A percentile compares a stretch with the other conserved stretches of the same genome.
Conservation (phyloP, 2,113 vertebrate species). For the Phyllostomus hastatus region DNA sequence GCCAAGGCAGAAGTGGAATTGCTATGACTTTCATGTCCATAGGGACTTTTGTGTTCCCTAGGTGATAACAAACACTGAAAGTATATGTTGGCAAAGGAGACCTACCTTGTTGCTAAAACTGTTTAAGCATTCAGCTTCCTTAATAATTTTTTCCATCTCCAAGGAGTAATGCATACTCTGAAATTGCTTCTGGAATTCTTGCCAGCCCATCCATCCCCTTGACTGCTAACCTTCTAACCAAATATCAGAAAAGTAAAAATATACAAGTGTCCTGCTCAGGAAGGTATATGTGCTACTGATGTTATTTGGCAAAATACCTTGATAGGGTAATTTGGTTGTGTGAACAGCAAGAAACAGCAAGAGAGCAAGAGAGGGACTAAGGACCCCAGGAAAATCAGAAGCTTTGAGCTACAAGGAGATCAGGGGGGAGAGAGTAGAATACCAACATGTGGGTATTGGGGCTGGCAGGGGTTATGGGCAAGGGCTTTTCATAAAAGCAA, state of each 20-base stretch:
- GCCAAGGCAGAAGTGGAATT: constrained; percentile 15
- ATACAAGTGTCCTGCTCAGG: not conserved
- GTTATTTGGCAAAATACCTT: not conserved
- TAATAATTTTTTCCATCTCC: not conserved
- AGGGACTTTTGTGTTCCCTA: constrained; percentile 55
- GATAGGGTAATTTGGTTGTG: not conserved
- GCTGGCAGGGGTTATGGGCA: not conserved
- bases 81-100: constrained; percentile 47
- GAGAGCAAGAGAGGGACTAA: not conserved
- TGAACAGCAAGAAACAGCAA: not conserved
- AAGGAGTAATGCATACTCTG: not conserved
- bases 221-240: not conserved
- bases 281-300: not conserved
- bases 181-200: not conserved
- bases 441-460: not conserved
- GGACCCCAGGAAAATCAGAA: not conserved
- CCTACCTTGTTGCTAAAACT: not conserved
- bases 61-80: constrained; percentile 47
- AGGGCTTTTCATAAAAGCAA: not conserved
- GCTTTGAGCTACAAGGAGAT: not conserved
- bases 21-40: constrained; percentile 51
- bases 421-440: not conserved
- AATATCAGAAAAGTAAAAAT: not conserved
- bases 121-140: constrained; percentile 58
- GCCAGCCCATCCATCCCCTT: not conserved